Evolutionary conservation across 2,797 vertebrate genomes (phyloP), one percentile per base, ranked within the genome.

Genomic region (Crocodylus rhombifer): DNA sequence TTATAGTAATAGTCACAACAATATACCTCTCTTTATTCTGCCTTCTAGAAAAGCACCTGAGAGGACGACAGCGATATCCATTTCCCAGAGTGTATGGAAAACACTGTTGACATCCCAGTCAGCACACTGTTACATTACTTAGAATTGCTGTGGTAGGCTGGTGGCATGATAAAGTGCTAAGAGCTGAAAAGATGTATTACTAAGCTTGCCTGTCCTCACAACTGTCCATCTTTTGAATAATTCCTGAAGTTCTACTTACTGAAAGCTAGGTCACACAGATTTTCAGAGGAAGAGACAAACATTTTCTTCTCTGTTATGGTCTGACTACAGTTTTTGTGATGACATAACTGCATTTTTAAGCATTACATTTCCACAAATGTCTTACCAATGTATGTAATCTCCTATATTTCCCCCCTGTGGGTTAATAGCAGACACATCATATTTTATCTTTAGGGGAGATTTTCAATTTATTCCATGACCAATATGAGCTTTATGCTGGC

Each of bases 301-400:
- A 13, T 1, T 90, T 94, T 87, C 81, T 4, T 77, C n/a, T 73
- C 13, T 4, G 15, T 23, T 42, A 23, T 73, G 42, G 42, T 12
- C 36, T 71, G 21, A 71, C 25, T 71, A 65, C 21, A 73, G 57
- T 42, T n/a, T 42, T 90, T 81, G 42, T 11, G 80, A 25, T 67
- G 36, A 33, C 63, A 4, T 65, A 21, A 82, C 83, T 20, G 51
- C 88, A 91, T 88, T 92, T 90, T 93, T 90, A 93, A 61, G 83
- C 74, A 86, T 82, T 58, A 64, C 79, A 13, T 28, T 93, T 84
- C 94, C 92, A 81, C 14, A 36, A 94, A 91, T 84, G 73, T 75
- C 30, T 94, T 91, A 87, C 80, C 88, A 57, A 3, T 81, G 16
- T 58, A 85, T 65, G 79, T 92, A 55, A 33, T 82, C n/a, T 91